Conservation (phyloP, 2,113 vertebrate genomes). For the Aegotheles bennettii region DNA sequence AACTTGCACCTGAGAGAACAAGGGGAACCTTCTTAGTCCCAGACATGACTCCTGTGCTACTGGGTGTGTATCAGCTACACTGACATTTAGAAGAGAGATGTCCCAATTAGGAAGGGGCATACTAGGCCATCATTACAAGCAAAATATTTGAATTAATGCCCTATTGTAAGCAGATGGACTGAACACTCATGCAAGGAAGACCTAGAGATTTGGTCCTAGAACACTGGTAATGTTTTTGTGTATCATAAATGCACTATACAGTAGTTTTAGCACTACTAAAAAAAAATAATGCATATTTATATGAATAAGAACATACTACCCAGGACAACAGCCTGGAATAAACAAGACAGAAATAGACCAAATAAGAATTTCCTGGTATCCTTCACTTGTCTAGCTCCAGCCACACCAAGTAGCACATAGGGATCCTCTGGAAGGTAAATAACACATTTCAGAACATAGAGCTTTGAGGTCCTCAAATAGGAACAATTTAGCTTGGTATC, state of each 20-base stretch:
- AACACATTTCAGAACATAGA: neutral
- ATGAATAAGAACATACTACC: neutral
- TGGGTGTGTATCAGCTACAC: neutral
- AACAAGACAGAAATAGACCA: neutral
- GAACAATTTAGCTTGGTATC: neutral
- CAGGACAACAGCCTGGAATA: neutral
- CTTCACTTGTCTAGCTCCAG: neutral
- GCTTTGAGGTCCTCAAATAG: neutral
- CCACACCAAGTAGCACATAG: fast-evolving
- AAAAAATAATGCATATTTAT: neutral
- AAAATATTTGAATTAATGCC: neutral
- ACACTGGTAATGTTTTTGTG: neutral
- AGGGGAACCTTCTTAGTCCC: neutral
- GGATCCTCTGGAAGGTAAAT: neutral
- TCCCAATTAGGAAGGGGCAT: neutral
- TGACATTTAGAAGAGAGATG: neutral
- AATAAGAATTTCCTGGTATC: neutral
- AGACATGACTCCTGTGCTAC: neutral
- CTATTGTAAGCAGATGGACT: neutral
- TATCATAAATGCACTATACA: neutral
- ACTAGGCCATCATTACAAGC: neutral
- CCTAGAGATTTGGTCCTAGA: neutral
- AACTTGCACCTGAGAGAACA: neutral
- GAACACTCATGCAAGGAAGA: neutral
- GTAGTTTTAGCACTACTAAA: neutral